Evolutionary conservation across 2,888 invertebrate genomes (phyloP).

Genomic region (Trissolcus brochymenae): DNA sequence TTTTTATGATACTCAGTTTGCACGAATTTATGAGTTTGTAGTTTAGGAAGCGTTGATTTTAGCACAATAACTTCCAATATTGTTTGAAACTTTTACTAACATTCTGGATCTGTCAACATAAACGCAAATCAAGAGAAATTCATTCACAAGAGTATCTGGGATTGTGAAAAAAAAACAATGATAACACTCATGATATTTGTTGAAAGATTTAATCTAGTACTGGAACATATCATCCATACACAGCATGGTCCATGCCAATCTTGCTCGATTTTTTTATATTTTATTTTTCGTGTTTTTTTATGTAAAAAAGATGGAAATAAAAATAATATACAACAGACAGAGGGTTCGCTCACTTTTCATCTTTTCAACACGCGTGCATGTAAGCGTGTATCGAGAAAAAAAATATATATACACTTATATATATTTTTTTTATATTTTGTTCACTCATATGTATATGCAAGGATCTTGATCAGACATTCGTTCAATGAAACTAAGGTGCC

Average conservation of each 20-base stretch:
- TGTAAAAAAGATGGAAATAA: constrained; percentile 75
- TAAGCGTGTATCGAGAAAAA: constrained; percentile 37
- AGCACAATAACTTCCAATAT: no score
- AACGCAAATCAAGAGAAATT: no score
- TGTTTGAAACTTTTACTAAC: no score
- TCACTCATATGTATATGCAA: constrained; percentile 47
- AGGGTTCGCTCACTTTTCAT: constrained; percentile 64
- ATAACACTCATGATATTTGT: constrained; percentile 68
- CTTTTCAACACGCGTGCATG: constrained; percentile 46
- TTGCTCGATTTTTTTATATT: constrained; percentile 67
- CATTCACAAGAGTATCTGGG: no score
- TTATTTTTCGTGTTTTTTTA: constrained; percentile 62
- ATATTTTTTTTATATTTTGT: constrained; percentile 16
- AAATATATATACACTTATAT: constrained; percentile 12
- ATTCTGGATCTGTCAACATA: no score
- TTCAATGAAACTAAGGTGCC: constrained; percentile 14
- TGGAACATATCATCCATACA: constrained; percentile 75
- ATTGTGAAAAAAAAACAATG: background rate
- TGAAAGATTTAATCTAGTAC: constrained; percentile 75
- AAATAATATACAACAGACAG: constrained; percentile 75
- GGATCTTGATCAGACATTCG: constrained; percentile 37
- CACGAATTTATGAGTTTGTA: no score
- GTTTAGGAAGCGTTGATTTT: no score
- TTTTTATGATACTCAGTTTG: no score
- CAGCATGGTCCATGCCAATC: constrained; percentile 74